Conservation (phyloP, 2,888 invertebrate genomes). For the Lottia gigantea region DNA sequence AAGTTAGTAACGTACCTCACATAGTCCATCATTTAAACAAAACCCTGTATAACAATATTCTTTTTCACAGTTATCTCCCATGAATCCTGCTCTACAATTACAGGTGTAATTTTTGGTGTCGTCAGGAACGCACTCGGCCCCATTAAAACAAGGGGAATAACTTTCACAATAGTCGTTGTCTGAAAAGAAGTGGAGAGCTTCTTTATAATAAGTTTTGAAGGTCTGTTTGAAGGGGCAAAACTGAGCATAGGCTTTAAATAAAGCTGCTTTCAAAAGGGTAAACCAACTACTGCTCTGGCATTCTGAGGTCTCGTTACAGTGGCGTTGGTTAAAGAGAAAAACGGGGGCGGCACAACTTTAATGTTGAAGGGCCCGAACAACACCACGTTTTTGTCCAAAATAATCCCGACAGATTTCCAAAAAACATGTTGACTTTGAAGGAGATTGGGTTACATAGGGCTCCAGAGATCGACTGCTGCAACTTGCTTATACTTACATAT, state of each 20-base stretch:
- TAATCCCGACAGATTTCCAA: too few relatives aligned
- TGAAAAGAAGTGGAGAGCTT: constrained; percentile 23
- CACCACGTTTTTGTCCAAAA: too few relatives aligned
- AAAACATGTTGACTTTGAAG: neutral
- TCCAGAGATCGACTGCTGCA: neutral
- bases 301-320: too few relatives aligned
- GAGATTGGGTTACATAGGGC: neutral
- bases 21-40: constrained; percentile 45
- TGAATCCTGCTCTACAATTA: constrained; percentile 42
- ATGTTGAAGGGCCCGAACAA: too few relatives aligned
- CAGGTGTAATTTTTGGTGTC: constrained; percentile 49
- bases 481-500: constrained; percentile 77
- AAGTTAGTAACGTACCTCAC: constrained; percentile 35
- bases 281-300: too few relatives aligned
- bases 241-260: too few relatives aligned
- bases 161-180: constrained; percentile 45
- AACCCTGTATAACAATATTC: constrained; percentile 38
- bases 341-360: neutral
- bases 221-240: too few relatives aligned
- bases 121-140: constrained; percentile 44
- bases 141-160: constrained; percentile 43
- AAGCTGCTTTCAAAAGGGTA: too few relatives aligned
- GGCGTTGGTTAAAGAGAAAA: too few relatives aligned
- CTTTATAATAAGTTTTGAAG: neutral
- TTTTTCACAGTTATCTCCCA: constrained; percentile 42